Percentiles rank a stretch among this genome's conserved stretches.
phyloP scores from a whole-genome alignment of 2,888 invertebrate genomes.

The Miltochrista miniata region DNA sequence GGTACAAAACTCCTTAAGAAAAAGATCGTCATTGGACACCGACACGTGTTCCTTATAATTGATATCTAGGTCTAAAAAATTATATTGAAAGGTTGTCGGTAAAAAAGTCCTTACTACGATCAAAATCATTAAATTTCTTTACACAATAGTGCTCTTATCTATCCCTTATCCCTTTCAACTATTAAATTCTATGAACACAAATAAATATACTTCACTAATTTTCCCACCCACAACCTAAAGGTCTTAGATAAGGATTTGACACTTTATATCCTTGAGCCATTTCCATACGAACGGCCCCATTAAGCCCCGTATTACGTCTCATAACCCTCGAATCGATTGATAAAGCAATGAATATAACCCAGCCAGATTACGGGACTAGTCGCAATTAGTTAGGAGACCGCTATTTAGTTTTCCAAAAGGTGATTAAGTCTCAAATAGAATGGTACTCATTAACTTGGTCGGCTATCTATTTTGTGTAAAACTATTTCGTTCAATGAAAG shows the following conservation, averaged over 20 bases:
- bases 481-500: neutral
- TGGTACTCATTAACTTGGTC: constrained; percentile 3
- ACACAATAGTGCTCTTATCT: neutral
- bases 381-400: constrained; percentile 37
- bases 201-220: neutral
- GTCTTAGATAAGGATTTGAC: constrained; percentile 16
- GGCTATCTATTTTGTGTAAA: constrained; percentile 3
- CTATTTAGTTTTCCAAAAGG: constrained; percentile 37
- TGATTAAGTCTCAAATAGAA: constrained; percentile 31
- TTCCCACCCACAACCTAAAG: neutral
- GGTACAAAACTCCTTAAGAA: too few relatives aligned
- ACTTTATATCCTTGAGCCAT: constrained; percentile 16
- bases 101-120: too few relatives aligned
- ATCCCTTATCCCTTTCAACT: constrained; percentile 10
- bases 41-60: too few relatives aligned
- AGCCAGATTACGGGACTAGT: constrained; percentile 27
- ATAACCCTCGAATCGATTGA: constrained; percentile 34
- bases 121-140: too few relatives aligned
- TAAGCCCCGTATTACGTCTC: constrained; percentile 17
- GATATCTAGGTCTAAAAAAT: too few relatives aligned
- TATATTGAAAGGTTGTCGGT: too few relatives aligned
- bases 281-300: constrained; percentile 11
- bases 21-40: too few relatives aligned
- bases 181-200: too few relatives aligned
- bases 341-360: constrained; percentile 35